Evolutionary conservation across 1,140 invertebrate genomes (phyloP), one percentile per base, ranked within the genome.

Genomic region (Cephus cinctus): DNA sequence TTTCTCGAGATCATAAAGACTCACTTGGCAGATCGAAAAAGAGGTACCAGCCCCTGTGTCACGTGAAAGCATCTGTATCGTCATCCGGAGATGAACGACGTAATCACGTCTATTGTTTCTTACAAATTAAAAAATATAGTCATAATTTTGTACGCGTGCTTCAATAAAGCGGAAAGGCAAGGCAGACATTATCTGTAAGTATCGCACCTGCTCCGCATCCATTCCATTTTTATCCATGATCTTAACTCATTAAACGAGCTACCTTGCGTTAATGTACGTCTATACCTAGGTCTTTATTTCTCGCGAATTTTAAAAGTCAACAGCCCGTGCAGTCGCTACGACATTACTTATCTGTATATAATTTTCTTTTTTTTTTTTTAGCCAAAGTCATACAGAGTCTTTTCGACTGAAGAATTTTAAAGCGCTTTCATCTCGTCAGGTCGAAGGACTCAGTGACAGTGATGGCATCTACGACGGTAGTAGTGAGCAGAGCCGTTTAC

Each of bases 1-100:
- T 94, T 90, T 78, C 79, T 80, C 21, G 80, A 86, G 72, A 95
- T 96, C 39, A 79, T 87, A 18, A 69, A 83, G 63, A 81, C 79
- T 11, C 88, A 90, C 72, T 72, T 89, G 54, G 76, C 81, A 40
- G 69, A 83, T 48, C 67, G 86, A 44, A 80, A 70, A 50, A 80
- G 77, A 52, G 76, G 73, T 18, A 54, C 42, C 12, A 56, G 77
- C 46, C 54, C 77, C 8, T 77, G 74, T 55, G 61, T 74, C 20
- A 43, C 76, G 54, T 68, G 49, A 54, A 20, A 11, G 38, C 1
- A 2, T 6, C 19, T n/a, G n/a, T n/a, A n/a, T n/a, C n/a, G n/a
- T n/a, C n/a, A n/a, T n/a, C n/a, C n/a, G n/a, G n/a, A n/a, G n/a
- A n/a, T n/a, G n/a, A n/a, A n/a, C n/a, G n/a, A n/a, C n/a, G n/a